phyloP scores from a whole-genome alignment of 2,113 vertebrate species.

The Sorex fumeus region DNA sequence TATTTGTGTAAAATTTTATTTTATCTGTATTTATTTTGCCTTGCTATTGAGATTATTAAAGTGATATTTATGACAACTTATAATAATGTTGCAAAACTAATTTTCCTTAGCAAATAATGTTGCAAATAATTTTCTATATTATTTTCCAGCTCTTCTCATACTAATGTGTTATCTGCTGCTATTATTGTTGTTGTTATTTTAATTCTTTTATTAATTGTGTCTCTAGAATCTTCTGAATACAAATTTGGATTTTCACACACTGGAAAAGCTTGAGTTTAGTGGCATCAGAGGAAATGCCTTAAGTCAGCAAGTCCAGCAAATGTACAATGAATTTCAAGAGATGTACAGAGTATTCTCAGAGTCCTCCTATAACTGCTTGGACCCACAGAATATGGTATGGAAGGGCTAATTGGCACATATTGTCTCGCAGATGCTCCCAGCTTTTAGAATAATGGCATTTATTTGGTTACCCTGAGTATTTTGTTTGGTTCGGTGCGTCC shows the following conservation, averaged over 20 bases:
- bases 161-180: accelerated
- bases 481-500: neutral
- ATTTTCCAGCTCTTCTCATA: neutral
- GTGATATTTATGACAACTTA: slow-evolving; percentile 64
- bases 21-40: neutral
- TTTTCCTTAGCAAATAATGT: neutral
- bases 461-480: neutral
- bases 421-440: neutral
- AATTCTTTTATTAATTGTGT: slow-evolving; percentile 48
- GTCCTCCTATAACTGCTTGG: slow-evolving; percentile 90
- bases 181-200: neutral
- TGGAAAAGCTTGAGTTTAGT: slow-evolving; percentile 95
- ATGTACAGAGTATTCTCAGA: slow-evolving; percentile 90
- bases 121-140: too few species aligned
- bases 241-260: slow-evolving; percentile 92
- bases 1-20: neutral
- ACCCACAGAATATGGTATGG: slow-evolving; percentile 90
- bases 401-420: neutral
- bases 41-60: slow-evolving; percentile 4
- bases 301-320: slow-evolving; percentile 90
- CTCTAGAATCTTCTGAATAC: slow-evolving; percentile 91
- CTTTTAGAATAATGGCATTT: neutral
- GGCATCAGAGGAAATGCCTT: slow-evolving; percentile 91
- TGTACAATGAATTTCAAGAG: slow-evolving; percentile 92
- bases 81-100: slow-evolving; percentile 42